These are phyloP conservation scores for Lepus timidus DNA, from an alignment of 2,113 vertebrate species.

Conservation along the genomic window DNA sequence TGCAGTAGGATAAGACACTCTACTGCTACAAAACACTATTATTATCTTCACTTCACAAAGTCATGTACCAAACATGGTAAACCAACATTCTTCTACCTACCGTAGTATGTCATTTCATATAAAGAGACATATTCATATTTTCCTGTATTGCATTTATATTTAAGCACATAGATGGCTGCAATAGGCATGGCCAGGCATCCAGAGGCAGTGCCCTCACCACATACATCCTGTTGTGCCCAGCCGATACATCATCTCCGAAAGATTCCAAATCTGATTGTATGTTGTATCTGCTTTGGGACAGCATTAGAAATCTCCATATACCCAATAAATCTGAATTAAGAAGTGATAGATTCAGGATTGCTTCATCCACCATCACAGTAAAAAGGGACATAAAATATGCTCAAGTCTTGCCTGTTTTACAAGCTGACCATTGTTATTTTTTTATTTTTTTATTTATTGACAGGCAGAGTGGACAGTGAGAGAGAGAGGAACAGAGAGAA, in stretches of 20 bases:
- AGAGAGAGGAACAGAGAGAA: no score
- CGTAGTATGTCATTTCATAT: not conserved
- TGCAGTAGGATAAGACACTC: not conserved
- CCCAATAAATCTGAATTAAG: conserved; percentile 54
- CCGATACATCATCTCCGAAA: not conserved
- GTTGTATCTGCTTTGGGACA: conserved; percentile 34
- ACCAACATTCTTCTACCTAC: not conserved
- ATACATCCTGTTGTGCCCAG: not conserved
- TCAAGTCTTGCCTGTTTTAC: conserved; percentile 53
- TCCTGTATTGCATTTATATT: not conserved
- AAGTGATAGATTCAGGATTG: conserved; percentile 37
- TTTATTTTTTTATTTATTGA: no score
- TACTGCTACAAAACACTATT: no score
- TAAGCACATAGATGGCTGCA: not conserved
- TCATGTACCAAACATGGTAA: not conserved
- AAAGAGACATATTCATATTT: not conserved
- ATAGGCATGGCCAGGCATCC: not conserved
- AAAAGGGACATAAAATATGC: conserved; percentile 39
- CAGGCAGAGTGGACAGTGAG: no score
- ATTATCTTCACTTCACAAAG: not conserved
- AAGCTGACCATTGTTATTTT: conserved; percentile 27
- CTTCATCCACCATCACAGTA: conserved; percentile 50
- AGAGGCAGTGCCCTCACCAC: not conserved
- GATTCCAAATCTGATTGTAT: not conserved
- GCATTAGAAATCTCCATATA: conserved; percentile 36